Percentiles rank a stretch among this genome's conserved stretches.
Evolutionary conservation across 2,797 vertebrate species (phyloP).

Genomic region (Poecilia picta): DNA sequence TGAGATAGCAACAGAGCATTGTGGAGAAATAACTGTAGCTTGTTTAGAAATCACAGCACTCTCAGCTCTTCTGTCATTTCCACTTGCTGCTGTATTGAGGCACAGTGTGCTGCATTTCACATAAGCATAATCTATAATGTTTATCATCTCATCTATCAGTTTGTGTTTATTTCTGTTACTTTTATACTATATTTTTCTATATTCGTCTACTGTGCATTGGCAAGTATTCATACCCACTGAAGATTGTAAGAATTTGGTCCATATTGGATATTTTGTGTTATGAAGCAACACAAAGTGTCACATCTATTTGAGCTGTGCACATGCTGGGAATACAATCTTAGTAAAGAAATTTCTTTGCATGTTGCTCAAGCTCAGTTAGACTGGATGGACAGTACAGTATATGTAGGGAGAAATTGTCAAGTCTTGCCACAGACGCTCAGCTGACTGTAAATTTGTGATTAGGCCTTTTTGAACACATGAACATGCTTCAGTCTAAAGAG

Average conservation of each 20-base stretch:
- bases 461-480: not conserved
- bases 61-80: constrained; percentile 9
- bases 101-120: constrained; percentile 25
- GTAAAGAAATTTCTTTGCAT: not conserved
- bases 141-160: constrained; percentile 7
- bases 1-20: constrained; percentile 50
- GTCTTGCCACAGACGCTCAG: not conserved
- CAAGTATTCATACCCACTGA: not conserved
- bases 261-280: not conserved
- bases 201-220: not conserved
- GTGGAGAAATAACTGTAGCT: constrained; percentile 50
- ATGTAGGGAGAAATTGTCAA: not conserved
- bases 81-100: not conserved
- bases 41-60: constrained; percentile 54
- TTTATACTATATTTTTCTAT: not conserved
- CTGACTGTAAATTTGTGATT: not conserved
- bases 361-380: not conserved
- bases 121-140: constrained; percentile 6
- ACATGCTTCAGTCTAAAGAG: not conserved
- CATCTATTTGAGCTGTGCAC: not conserved
- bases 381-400: not conserved
- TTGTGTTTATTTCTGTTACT: not conserved
- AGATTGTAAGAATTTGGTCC: not conserved
- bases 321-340: not conserved
- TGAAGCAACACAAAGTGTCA: not conserved